Conservation (phyloP, 2,797 vertebrate genomes). For the Rhadinocentrus ornatus region DNA sequence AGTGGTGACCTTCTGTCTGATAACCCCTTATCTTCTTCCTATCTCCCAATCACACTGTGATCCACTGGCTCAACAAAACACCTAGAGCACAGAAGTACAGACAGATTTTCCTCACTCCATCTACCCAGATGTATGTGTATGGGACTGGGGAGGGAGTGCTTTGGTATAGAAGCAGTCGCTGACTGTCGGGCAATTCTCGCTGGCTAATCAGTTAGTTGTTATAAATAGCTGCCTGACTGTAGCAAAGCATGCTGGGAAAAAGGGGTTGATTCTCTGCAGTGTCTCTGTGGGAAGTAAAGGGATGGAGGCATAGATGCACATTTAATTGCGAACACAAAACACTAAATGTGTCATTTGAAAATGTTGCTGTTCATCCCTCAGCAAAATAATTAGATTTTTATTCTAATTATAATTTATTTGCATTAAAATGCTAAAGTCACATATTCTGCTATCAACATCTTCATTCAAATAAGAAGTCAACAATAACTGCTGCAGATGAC, state of each 20-base stretch:
- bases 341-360: slow-evolving; percentile 29
- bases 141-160: slow-evolving; percentile 55
- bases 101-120: slow-evolving; percentile 47
- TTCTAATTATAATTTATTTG: slow-evolving; percentile 34
- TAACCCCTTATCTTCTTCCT: slow-evolving; percentile 63
- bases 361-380: slow-evolving; percentile 1
- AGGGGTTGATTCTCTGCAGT: slow-evolving; percentile 72
- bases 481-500: slow-evolving; percentile 2
- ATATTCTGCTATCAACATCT: slow-evolving; percentile 5
- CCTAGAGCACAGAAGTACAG: slow-evolving; percentile 52
- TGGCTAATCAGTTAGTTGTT: slow-evolving; percentile 82
- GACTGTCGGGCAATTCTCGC: slow-evolving; percentile 73
- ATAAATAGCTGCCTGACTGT: slow-evolving; percentile 83
- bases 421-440: slow-evolving; percentile 6
- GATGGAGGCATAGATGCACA: slow-evolving; percentile 57
- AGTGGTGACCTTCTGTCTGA: slow-evolving; percentile 59
- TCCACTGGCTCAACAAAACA: slow-evolving; percentile 53
- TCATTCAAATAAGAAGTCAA: slow-evolving; percentile 22
- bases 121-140: slow-evolving; percentile 45
- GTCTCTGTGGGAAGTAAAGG: slow-evolving; percentile 59
- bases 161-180: slow-evolving; percentile 67
- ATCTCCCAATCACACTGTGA: slow-evolving; percentile 57
- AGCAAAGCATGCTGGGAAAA: slow-evolving; percentile 79
- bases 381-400: slow-evolving; percentile 21
- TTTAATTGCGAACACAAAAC: slow-evolving; percentile 43